Percentiles rank a stretch among this genome's conserved stretches.
phyloP scores from a whole-genome alignment of 2,888 invertebrate species.

The Morpho achilles region DNA sequence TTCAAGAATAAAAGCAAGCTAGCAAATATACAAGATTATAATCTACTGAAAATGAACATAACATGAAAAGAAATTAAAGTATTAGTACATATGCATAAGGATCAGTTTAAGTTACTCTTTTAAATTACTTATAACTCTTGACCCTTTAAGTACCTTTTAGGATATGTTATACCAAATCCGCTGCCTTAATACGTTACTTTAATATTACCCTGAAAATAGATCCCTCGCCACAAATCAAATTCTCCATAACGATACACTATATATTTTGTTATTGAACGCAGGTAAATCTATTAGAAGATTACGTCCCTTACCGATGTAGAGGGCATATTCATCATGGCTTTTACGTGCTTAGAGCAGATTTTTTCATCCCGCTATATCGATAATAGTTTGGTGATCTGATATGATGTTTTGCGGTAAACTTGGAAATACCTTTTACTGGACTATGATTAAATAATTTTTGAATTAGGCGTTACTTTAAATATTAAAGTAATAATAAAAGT shows the following conservation, averaged over 20 bases:
- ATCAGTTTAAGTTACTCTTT: no score
- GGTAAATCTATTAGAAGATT: slow-evolving; percentile 31
- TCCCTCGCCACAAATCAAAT: slow-evolving; percentile 17
- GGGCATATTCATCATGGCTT: slow-evolving; percentile 27
- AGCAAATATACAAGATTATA: no score
- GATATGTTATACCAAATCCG: neutral
- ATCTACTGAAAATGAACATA: no score
- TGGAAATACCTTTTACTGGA: slow-evolving; percentile 13
- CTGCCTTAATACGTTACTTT: neutral
- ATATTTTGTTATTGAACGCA: slow-evolving; percentile 26
- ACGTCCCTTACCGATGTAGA: slow-evolving; percentile 24
- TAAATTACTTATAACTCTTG: no score
- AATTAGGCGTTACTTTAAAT: neutral
- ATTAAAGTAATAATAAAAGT: no score
- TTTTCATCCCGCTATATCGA: slow-evolving; percentile 17
- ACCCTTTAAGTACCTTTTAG: neutral
- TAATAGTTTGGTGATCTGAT: slow-evolving; percentile 17
- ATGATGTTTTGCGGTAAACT: slow-evolving; percentile 13
- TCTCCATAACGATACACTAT: slow-evolving; percentile 21
- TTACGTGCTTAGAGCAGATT: slow-evolving; percentile 20
- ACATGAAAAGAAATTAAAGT: no score
- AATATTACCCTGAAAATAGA: slow-evolving; percentile 10
- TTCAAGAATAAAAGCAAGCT: no score
- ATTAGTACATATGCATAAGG: no score
- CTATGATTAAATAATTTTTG: slow-evolving; percentile 4